Evolutionary conservation across 2,113 vertebrate genomes (phyloP).

Genomic region (Lethenteron reissneri): DNA sequence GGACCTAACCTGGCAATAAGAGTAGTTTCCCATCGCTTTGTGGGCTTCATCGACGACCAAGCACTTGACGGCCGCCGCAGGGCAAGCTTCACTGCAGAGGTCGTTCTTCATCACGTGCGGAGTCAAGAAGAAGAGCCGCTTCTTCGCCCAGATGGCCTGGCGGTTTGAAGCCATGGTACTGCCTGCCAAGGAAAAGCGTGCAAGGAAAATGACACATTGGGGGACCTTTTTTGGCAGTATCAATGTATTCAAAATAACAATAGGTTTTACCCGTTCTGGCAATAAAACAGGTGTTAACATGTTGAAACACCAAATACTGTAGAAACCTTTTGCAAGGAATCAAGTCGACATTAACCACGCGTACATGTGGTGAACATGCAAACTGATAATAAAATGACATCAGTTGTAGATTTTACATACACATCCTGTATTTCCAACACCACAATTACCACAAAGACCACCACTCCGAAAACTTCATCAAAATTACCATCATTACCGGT

Average conservation of each 20-base stretch:
- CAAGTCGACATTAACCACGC: no score
- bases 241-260: constrained; percentile 1
- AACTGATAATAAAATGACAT: no score
- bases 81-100: constrained; percentile 52
- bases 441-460: no score
- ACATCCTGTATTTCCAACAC: no score
- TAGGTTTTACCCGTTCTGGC: no score
- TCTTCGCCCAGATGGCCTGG: constrained; percentile 41
- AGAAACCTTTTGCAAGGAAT: no score
- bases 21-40: constrained; percentile 75
- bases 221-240: neutral
- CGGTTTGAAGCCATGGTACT: constrained; percentile 42
- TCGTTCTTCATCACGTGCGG: constrained; percentile 93
- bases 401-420: no score
- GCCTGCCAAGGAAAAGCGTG: constrained; percentile 23
- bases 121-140: constrained; percentile 66
- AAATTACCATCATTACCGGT: no score
- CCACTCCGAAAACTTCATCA: no score
- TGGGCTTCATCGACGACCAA: constrained; percentile 88
- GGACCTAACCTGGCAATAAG: constrained; percentile 62
- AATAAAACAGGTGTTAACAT: no score
- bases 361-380: no score
- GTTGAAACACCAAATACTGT: no score
- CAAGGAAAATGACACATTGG: neutral
- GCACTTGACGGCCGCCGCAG: constrained; percentile 50